Evolutionary conservation across 2,888 invertebrate genomes (phyloP).

Genomic region (Mamestra brassicae): DNA sequence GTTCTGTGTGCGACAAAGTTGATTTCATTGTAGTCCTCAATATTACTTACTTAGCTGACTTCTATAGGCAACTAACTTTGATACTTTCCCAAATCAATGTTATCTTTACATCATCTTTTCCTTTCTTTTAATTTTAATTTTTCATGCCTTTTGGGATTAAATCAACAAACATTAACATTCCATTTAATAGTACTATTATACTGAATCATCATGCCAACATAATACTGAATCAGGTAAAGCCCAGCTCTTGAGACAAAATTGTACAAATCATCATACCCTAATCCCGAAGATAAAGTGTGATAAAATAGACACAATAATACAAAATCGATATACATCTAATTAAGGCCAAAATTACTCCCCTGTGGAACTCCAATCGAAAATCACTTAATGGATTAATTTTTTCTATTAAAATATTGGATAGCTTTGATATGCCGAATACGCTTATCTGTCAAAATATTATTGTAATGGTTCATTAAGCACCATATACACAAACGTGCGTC

Average conservation of each 20-base stretch:
- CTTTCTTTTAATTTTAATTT: too few relatives aligned
- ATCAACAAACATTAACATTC: background rate
- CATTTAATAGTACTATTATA: too few relatives aligned
- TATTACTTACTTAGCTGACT: background rate
- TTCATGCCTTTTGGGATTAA: too few relatives aligned
- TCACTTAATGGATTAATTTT: background rate
- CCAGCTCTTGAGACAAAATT: background rate
- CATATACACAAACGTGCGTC: background rate
- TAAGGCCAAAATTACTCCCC: background rate
- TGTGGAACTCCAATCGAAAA: conserved; percentile 3
- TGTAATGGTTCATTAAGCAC: conserved; percentile 30
- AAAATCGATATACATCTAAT: background rate
- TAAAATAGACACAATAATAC: background rate
- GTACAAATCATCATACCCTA: too few relatives aligned
- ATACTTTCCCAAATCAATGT: too few relatives aligned
- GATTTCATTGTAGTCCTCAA: background rate
- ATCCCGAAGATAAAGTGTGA: too few relatives aligned
- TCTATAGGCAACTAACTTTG: background rate
- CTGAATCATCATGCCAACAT: too few relatives aligned
- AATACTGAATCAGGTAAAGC: background rate
- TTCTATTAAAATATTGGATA: background rate
- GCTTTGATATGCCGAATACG: background rate
- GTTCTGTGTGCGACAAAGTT: background rate
- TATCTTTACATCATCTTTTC: too few relatives aligned
- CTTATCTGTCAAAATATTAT: conserved; percentile 18